Percentiles rank a stretch among this genome's conserved stretches.
Evolutionary conservation across 2,888 invertebrate species (phyloP).

Genomic region (Hemistola chrysoprasaria): DNA sequence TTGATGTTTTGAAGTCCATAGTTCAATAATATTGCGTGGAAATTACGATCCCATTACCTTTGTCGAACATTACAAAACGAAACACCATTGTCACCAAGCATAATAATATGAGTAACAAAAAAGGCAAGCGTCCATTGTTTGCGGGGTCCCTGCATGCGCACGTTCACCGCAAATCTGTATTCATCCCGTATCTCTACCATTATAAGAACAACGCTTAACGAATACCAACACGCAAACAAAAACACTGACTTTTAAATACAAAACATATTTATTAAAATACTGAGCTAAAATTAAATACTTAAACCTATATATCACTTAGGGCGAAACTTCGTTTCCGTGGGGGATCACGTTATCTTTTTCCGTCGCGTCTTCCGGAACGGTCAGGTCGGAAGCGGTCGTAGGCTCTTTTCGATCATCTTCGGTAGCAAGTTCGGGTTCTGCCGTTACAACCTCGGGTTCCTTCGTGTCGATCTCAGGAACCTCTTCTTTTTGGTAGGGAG

Average conservation of each 20-base stretch:
- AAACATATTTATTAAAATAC: constrained; percentile 77
- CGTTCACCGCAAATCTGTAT: constrained; percentile 45
- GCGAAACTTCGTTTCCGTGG: constrained; percentile 59
- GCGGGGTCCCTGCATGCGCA: constrained; percentile 31
- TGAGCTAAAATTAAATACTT: constrained; percentile 66
- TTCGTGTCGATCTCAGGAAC: constrained; percentile 7
- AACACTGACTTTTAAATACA: constrained; percentile 52
- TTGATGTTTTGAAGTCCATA: too few species aligned
- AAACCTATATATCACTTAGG: constrained; percentile 69
- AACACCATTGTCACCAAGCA: constrained; percentile 8
- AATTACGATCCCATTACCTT: constrained; percentile 1
- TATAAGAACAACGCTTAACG: constrained; percentile 36
- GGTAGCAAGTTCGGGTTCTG: constrained; percentile 22
- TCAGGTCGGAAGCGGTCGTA: constrained; percentile 54
- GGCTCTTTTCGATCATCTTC: constrained; percentile 55
- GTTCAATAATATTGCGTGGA: too few species aligned
- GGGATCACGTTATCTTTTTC: constrained; percentile 65
- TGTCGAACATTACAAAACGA: background rate
- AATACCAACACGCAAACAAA: constrained; percentile 48
- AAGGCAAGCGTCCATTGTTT: constrained; percentile 52
- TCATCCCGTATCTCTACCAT: constrained; percentile 43
- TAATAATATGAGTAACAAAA: constrained; percentile 23
- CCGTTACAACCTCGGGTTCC: constrained; percentile 16
- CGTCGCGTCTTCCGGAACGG: constrained; percentile 53
- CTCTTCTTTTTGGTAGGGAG: constrained; percentile 44